These are phyloP conservation scores for Periophthalmus magnuspinnatus DNA, from an alignment of 2,797 vertebrate species.

Conservation along the genomic window DNA sequence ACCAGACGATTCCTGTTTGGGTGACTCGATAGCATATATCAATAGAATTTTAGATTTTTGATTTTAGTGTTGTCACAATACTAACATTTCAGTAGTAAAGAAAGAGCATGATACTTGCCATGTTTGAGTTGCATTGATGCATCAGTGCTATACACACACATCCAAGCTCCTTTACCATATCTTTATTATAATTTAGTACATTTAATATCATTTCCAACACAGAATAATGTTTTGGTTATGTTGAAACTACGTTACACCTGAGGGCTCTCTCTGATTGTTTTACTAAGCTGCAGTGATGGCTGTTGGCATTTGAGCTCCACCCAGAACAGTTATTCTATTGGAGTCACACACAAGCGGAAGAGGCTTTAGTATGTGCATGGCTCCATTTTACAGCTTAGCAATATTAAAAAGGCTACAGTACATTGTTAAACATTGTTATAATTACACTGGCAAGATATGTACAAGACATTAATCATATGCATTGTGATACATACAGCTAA, in stretches of 20 bases:
- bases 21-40: constrained; percentile 17
- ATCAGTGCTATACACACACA: no score
- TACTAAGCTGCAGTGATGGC: neutral
- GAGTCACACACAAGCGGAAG: neutral
- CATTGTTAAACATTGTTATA: neutral
- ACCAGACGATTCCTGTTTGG: constrained; percentile 57
- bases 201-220: neutral
- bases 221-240: neutral
- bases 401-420: neutral
- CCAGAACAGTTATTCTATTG: neutral
- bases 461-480: neutral
- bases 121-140: neutral
- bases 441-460: neutral
- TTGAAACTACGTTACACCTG: constrained; percentile 1
- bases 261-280: neutral
- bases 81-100: neutral
- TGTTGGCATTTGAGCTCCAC: constrained; percentile 1
- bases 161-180: no score
- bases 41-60: neutral
- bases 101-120: neutral
- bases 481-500: neutral
- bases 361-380: neutral
- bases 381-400: neutral
- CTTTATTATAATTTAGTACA: no score
- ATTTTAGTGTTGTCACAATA: neutral